These are phyloP conservation scores for Astropecten irregularis DNA, from an alignment of 53 echinoderm and acorn worm genomes.

Conservation along the genomic window DNA sequence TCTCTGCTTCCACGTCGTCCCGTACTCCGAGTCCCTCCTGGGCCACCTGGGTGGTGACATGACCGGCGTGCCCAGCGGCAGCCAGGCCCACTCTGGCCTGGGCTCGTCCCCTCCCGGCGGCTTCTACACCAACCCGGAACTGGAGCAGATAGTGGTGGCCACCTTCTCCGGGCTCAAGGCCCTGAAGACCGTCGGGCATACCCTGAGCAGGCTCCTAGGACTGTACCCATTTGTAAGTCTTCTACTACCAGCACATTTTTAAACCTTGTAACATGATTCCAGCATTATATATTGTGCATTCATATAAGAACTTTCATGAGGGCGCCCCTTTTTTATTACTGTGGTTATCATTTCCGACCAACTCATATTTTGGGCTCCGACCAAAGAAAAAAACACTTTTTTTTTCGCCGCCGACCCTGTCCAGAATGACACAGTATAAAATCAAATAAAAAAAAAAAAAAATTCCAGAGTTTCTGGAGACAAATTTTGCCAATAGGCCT, in stretches of 20 bases:
- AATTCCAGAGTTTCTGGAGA: too few relatives aligned
- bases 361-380: too few relatives aligned
- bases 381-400: too few relatives aligned
- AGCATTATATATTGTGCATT: too few relatives aligned
- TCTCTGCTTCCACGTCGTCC: conserved; percentile 86
- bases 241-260: too few relatives aligned
- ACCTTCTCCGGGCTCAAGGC: conserved; percentile 78
- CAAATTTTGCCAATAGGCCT: too few relatives aligned
- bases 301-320: too few relatives aligned
- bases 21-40: conserved; percentile 83
- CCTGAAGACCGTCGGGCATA: conserved; percentile 72
- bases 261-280: too few relatives aligned
- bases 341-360: too few relatives aligned
- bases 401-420: too few relatives aligned
- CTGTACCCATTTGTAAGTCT: conserved; percentile 74
- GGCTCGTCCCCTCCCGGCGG: conserved; percentile 62
- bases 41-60: conserved; percentile 83
- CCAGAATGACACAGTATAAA: too few relatives aligned
- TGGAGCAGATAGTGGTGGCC: conserved; percentile 93
- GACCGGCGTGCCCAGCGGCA: conserved; percentile 65
- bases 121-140: conserved; percentile 93
- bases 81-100: conserved; percentile 46
- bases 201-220: conserved; percentile 83
- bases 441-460: too few relatives aligned
- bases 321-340: neutral